Base-by-base conservation (phyloP, 1,140 invertebrate genomes). In the Cardiocondyla obscurior region DNA sequence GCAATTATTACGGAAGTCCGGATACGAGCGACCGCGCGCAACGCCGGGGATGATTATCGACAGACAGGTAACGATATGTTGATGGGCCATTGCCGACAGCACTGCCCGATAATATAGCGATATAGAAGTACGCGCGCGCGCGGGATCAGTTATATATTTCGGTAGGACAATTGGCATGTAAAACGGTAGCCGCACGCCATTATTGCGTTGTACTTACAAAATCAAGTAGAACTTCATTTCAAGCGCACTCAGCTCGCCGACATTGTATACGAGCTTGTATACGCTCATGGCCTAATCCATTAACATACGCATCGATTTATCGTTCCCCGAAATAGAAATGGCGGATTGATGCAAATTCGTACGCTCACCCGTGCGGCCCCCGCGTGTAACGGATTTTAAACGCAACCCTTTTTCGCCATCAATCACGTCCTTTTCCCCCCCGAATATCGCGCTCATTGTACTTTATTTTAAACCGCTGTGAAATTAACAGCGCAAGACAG, bases 1-100 rank as follows among this genome's bases (percentile, higher is more conserved):
- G 74, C 74, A 79, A 79, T 79, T 79, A 79, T 79, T 79, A 79
- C 74, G 74, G 33, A 79, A 79, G 74, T 79, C 74, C 74, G 74
- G 64, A 67, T 67, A 62, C 39, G 55, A 74, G 39, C 62, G 74
- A 49, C 58, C 58, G 74, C 74, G 74, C 46, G 33, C 73, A 25
- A 25, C 10, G n/a, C 19, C 39, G 55, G 74, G 74, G 62, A 79
- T 79, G 74, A 79, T 79, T 79, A 79, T 79, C 60, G 74, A 65
- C 74, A 79, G 74, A 69, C 74, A 69, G 74, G 46, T 79, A 77
- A 77, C 74, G 74, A 77, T 77, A 79, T 79, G 74, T 79, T 79
- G 62, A 79, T 79, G 62, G 46, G 39, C 33, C 25, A 53, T 67
- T 67, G 74, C 44, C 62, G 36, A 55, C 62, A 79, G 62, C 60